Base-by-base conservation (phyloP, 2,797 vertebrate genomes). In the Anabacerthia variegaticeps region DNA sequence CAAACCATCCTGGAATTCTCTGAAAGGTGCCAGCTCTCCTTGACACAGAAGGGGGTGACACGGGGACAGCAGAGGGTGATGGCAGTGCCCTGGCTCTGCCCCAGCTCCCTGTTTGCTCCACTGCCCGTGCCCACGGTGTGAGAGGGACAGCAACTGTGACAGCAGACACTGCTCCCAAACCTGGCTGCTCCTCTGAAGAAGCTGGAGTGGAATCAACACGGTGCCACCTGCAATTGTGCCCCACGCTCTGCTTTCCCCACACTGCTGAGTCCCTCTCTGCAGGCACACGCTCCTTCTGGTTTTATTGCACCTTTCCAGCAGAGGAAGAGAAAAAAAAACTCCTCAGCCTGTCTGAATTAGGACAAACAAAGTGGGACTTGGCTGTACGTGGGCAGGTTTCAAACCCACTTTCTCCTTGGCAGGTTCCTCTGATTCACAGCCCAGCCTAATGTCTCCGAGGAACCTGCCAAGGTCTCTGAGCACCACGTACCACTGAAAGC, bases 61-160 rank as follows among this genome's bases (percentile, higher is more conserved):
- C 0, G 9, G 55, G 92, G 85, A 75, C 85, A 94, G 94, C 73
- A 62, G 66, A 14, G 36, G 55, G 77, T 9, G 66, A 69, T 63
- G 0, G 4, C 72, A 13, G 94, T 72, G 65, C 76, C 61, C 88
- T 89, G 92, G 95, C 96, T 24, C 59, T 5, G 61, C 51, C 89
- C 91, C 93, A 96, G 44, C 65, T 37, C 94, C 62, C 94, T 94
- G 71, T 90, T 74, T 49, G 39, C 85, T 73, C 28, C 4, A 4
- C 14, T 85, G 84, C 68, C 78, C 22, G 0, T 72, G 69, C 41
- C 56, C 22, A 3, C 3, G 46, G 34, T 30, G 85, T 17, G 73
- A 32, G 26, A 12, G 7, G 43, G 63, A 85, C 61, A 2, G 27
- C 59, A 13, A 22, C 76, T 39, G 87, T 0, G 32, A 49, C 41